Conservation (phyloP, 92 coral and sea anemone species). For the Phymanthus crucifer region DNA sequence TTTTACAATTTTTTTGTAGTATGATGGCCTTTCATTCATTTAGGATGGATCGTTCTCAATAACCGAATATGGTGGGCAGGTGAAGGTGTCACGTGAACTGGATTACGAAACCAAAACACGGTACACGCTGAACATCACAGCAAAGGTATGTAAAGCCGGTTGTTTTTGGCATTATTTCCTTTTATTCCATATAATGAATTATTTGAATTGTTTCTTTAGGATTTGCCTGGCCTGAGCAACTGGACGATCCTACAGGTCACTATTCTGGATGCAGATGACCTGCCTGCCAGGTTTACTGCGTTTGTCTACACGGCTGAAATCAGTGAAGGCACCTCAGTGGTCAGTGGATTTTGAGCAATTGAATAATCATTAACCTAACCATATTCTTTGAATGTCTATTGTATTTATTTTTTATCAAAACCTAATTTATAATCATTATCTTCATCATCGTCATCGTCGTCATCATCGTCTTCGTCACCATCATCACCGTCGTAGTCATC, state of each 20-base stretch:
- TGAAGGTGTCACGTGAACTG: constrained; percentile 1
- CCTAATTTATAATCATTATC: neutral
- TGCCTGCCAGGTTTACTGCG: constrained; percentile 40
- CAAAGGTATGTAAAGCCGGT: constrained; percentile 5
- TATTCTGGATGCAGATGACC: constrained; percentile 36
- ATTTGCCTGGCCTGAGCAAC: constrained; percentile 28
- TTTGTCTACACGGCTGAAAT: constrained; percentile 22
- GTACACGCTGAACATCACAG: constrained; percentile 33
- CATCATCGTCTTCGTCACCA: neutral
- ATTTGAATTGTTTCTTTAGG: constrained; percentile 7
- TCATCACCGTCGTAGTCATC: neutral
- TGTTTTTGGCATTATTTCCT: too few relatives aligned
- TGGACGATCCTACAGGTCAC: constrained; percentile 29
- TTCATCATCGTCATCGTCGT: neutral
- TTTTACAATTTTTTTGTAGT: neutral
- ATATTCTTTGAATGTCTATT: neutral
- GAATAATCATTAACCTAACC: too few relatives aligned
- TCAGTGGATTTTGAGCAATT: constrained; percentile 3
- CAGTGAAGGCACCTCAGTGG: constrained; percentile 25
- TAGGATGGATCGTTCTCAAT: constrained; percentile 27
- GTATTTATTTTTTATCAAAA: too few relatives aligned
- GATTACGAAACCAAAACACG: constrained; percentile 21
- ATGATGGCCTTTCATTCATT: neutral
- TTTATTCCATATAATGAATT: neutral
- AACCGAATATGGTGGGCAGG: neutral